phyloP scores from a whole-genome alignment of 1,140 invertebrate species.

The Rhyacophila brunnea region DNA sequence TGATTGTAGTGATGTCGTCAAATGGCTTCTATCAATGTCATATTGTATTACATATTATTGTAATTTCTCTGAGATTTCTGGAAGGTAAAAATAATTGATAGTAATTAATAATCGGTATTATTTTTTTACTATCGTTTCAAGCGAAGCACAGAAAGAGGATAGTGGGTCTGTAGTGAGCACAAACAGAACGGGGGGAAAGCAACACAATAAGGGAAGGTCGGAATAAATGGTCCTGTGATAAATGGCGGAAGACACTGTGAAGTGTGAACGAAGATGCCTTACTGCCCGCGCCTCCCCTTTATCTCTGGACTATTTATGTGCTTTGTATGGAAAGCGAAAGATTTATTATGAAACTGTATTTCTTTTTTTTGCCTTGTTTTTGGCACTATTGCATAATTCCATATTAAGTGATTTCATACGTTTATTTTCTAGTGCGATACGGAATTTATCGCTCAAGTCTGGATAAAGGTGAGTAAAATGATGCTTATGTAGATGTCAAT shows the following conservation, averaged over 20 bases:
- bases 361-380: constrained; percentile 29
- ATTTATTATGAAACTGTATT: constrained; percentile 34
- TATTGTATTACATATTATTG: too few relatives aligned
- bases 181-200: background rate
- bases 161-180: background rate
- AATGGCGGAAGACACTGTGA: constrained; percentile 32
- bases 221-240: constrained; percentile 16
- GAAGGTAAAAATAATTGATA: too few relatives aligned
- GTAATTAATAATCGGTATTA: too few relatives aligned
- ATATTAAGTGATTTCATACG: constrained; percentile 35
- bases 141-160: background rate
- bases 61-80: too few relatives aligned
- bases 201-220: too few relatives aligned
- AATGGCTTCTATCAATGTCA: too few relatives aligned
- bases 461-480: too few relatives aligned
- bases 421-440: constrained; percentile 25
- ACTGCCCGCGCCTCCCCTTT: constrained; percentile 13
- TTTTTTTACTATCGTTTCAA: too few relatives aligned
- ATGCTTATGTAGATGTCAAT: too few relatives aligned
- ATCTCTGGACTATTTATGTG: constrained; percentile 28
- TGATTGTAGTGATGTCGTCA: too few relatives aligned
- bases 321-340: constrained; percentile 35
- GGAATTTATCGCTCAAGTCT: constrained; percentile 22
- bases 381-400: constrained; percentile 35
- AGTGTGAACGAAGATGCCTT: constrained; percentile 31